Evolutionary conservation across 2,113 vertebrate species (phyloP), one percentile per base, ranked within the genome.

Genomic region (Donacobius atricapilla): DNA sequence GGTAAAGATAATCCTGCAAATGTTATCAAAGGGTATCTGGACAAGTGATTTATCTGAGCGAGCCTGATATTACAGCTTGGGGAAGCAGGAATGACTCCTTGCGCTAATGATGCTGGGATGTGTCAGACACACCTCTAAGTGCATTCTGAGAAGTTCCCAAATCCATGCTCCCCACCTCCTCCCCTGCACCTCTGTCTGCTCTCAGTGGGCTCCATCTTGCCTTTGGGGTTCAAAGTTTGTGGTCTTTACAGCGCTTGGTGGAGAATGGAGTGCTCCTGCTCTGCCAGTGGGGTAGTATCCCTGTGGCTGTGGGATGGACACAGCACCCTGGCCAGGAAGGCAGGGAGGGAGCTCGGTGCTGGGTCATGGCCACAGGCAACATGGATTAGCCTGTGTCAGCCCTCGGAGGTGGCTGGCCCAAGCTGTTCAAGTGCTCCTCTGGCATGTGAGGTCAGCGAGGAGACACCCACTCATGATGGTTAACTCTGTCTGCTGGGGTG

Each of bases 61-160:
- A 94, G 72, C 80, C 83, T 87, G 86, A 90, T 83, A 53, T 92
- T 93, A 92, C 64, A 68, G 86, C 60, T 89, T 92, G 72, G 89
- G 51, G 76, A 95, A 89, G 83, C 11, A 0, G 27, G 76, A 89
- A 81, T 83, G 89, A 81, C 47, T 90, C 72, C 47, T 75, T 31
- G 57, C 3, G 9, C 33, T 93, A 90, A 92, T 63, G 47, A 58
- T 14, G 21, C 33, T 1, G 14, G 31, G 58, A 86, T 58, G 30
- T 50, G 42, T 86, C 73, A 92, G 64, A 63, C 75, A 50, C 66
- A 68, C 35, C 33, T 83, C 39, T 37, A 47, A 81, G 68, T 31
- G 31, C 25, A 65, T 57, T 37, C 37, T 2, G 0, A 51, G 30
- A 89, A 23, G 40, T 87, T 76, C 60, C 21, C 42, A 93, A 50